Conservation (phyloP, 2,888 invertebrate species). For the Cecidostiba fungosa region DNA sequence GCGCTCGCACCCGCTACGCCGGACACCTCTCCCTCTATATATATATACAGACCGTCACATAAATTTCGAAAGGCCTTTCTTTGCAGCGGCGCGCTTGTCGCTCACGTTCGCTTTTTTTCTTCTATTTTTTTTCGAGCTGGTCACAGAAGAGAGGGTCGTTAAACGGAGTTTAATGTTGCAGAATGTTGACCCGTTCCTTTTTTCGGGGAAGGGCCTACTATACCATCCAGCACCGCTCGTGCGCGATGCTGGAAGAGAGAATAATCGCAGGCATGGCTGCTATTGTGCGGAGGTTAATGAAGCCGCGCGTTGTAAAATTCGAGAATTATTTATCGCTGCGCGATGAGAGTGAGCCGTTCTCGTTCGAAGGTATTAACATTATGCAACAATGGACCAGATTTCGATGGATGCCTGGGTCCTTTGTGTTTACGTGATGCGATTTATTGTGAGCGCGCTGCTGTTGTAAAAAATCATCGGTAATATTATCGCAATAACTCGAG, state of each 20-base stretch:
- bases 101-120: not conserved
- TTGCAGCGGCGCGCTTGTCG: not conserved
- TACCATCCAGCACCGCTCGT: not conserved
- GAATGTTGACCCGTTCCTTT: constrained; percentile 9
- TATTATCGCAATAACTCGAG: not conserved
- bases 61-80: constrained; percentile 48
- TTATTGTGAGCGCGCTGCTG: not conserved
- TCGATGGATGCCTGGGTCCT: not conserved
- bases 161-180: constrained; percentile 41
- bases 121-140: not conserved
- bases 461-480: not conserved
- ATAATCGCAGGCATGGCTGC: not conserved
- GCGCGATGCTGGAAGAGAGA: not conserved
- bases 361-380: not conserved
- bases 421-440: not conserved
- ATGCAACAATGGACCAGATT: not conserved
- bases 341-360: not conserved
- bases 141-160: not conserved
- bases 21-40: not conserved
- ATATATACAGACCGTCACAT: constrained; percentile 5
- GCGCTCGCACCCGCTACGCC: no score
- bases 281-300: constrained; percentile 19
- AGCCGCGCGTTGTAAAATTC: constrained; percentile 3
- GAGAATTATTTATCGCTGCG: constrained; percentile 17
- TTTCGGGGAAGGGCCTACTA: not conserved